phyloP scores from a whole-genome alignment of 2,113 vertebrate genomes.

The Sinocyclocheilus maitianheensis region DNA sequence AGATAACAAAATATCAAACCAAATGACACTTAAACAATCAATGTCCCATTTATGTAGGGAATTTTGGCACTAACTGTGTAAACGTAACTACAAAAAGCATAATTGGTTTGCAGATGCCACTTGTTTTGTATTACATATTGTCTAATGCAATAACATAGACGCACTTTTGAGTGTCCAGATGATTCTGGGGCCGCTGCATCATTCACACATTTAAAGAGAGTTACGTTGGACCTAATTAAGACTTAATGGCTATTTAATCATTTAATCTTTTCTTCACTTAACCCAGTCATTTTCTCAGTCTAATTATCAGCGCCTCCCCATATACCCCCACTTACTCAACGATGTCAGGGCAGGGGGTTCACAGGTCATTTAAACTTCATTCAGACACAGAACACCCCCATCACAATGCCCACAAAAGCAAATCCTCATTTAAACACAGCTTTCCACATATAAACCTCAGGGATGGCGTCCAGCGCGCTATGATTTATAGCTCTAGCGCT shows the following conservation, averaged over 20 bases:
- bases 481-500: conserved; percentile 62
- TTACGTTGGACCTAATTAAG: conserved; percentile 75
- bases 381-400: conserved; percentile 32
- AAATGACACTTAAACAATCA: background rate
- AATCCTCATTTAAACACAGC: conserved; percentile 61
- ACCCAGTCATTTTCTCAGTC: conserved; percentile 62
- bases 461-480: conserved; percentile 25
- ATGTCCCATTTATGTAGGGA: background rate
- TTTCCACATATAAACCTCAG: conserved; percentile 39
- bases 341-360: conserved; percentile 71
- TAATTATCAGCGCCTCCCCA: conserved; percentile 54
- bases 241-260: conserved; percentile 73
- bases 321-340: conserved; percentile 69
- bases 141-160: background rate
- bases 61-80: background rate
- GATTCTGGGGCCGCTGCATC: background rate
- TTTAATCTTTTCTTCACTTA: conserved; percentile 73
- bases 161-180: background rate
- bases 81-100: background rate
- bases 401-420: conserved; percentile 46
- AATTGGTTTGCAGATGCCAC: background rate
- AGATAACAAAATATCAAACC: background rate
- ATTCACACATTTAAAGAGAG: conserved; percentile 66
- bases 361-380: conserved; percentile 70
- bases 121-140: background rate